These are phyloP conservation scores for Pterobdella sp. DNA, from an alignment of 2,888 invertebrate species.

Conservation along the genomic window DNA sequence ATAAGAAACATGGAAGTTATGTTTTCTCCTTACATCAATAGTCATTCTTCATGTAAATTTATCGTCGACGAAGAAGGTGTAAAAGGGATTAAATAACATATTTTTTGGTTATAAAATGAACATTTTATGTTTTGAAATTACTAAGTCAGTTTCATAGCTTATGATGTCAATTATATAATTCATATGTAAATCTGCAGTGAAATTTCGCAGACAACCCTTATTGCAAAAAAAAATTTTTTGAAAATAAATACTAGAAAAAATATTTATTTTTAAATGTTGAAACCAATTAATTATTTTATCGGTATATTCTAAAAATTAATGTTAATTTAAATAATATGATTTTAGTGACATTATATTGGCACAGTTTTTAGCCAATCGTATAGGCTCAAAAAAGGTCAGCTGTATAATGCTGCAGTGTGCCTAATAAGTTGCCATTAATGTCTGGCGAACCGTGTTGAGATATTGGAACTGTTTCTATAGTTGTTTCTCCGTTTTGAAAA, in stretches of 20 bases:
- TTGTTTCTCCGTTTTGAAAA: slow-evolving; percentile 13
- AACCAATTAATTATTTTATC: neutral
- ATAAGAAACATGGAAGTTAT: slow-evolving; percentile 54
- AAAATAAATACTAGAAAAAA: neutral
- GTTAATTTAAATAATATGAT: neutral
- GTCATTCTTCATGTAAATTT: slow-evolving; percentile 52
- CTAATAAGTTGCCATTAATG: neutral
- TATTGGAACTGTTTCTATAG: neutral
- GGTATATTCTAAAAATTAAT: neutral
- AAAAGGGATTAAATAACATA: slow-evolving; percentile 37
- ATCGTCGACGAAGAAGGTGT: slow-evolving; percentile 55
- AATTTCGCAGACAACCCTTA: neutral
- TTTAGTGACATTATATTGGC: neutral
- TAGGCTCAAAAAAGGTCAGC: slow-evolving; percentile 9
- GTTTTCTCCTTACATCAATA: slow-evolving; percentile 59
- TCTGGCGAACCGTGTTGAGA: slow-evolving; percentile 2
- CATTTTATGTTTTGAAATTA: neutral
- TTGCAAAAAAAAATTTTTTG: neutral
- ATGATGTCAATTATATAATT: too few species aligned
- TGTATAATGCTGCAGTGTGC: slow-evolving; percentile 17
- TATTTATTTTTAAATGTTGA: neutral
- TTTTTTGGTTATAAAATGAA: neutral
- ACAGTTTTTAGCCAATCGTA: slow-evolving; percentile 8
- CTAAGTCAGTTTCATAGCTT: neutral
- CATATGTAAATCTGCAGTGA: neutral